Base-by-base conservation (phyloP, 2,888 invertebrate genomes). In the Cistogaster globosa region DNA sequence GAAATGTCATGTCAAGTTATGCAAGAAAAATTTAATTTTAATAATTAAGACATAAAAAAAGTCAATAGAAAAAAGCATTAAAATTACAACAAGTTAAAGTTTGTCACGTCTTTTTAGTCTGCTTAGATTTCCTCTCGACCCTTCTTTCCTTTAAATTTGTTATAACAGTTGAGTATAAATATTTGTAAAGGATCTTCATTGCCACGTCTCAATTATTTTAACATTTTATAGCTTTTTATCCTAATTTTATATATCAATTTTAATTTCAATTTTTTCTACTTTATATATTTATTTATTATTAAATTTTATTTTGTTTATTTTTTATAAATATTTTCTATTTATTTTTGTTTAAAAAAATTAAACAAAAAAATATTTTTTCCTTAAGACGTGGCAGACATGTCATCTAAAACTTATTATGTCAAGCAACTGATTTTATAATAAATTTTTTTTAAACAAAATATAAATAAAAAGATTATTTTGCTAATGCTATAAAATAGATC, bases 171-270 rank as follows among this genome's bases (percentile, higher is more conserved):
- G 12, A 16, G 14, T 16, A n/a, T 1, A 48, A 48, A 32, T 16
- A 14, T 38, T 9, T 38, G 3, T 45, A 6, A 32, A 32, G 32
- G 6, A 2, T 0, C 6, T 32, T 32, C 6, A 69, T 63, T 6
- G 22, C 14, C 71, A 71, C 63, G 62, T 71, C 42, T 57, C 62
- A 62, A 63, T 22, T 63, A 18, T 63, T 53, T 71, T 63, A 48
- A 45, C 32, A 63, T 71, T 71, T 71, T 57, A 71, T 57, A 67
- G 48, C 55, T 58, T 76, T 38, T 57, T 32, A 20, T 36, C 18
- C 57, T 57, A 55, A 65, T 63, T 57, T 57, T 58, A 3, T 58
- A 8, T 20, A 18, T 60, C 11, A n/a, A 11, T 1, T 42, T 18
- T 8, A 60, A 9, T 22, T 20, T 12, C 0, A 42, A 5, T 57